These are phyloP conservation scores for Chaetogeoica ovagalla DNA, from an alignment of 2,888 invertebrate genomes.

Conservation along the genomic window DNA sequence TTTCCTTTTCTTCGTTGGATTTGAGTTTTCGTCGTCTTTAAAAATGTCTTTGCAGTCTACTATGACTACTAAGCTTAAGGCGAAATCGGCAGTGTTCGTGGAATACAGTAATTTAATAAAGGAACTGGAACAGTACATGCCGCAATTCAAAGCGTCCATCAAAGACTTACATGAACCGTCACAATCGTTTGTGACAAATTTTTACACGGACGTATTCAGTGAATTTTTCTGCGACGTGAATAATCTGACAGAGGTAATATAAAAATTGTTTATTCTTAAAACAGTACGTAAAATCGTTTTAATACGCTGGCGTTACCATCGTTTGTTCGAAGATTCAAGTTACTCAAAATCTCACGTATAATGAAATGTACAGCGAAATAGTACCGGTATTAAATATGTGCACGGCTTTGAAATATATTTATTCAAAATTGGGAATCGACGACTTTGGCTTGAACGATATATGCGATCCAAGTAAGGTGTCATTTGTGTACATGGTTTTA, in stretches of 20 bases:
- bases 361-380: slow-evolving; percentile 40
- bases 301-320: neutral
- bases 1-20: neutral
- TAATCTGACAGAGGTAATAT: slow-evolving; percentile 36
- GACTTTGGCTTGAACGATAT: slow-evolving; percentile 50
- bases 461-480: slow-evolving; percentile 41
- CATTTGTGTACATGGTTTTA: neutral
- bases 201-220: slow-evolving; percentile 26
- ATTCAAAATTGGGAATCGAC: slow-evolving; percentile 44
- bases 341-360: slow-evolving; percentile 24
- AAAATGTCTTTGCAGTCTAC: slow-evolving; percentile 32
- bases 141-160: slow-evolving; percentile 29
- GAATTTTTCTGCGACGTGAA: slow-evolving; percentile 48
- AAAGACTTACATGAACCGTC: slow-evolving; percentile 48
- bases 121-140: slow-evolving; percentile 40
- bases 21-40: neutral
- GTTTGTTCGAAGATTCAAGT: slow-evolving; percentile 30
- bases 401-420: slow-evolving; percentile 35
- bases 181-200: slow-evolving; percentile 35
- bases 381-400: slow-evolving; percentile 48
- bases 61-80: neutral
- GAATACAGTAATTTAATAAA: slow-evolving; percentile 31
- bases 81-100: neutral
- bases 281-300: neutral
- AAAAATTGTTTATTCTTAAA: neutral